Evolutionary conservation across 2,113 vertebrate species (phyloP).

Genomic region (Hyaena hyaena): DNA sequence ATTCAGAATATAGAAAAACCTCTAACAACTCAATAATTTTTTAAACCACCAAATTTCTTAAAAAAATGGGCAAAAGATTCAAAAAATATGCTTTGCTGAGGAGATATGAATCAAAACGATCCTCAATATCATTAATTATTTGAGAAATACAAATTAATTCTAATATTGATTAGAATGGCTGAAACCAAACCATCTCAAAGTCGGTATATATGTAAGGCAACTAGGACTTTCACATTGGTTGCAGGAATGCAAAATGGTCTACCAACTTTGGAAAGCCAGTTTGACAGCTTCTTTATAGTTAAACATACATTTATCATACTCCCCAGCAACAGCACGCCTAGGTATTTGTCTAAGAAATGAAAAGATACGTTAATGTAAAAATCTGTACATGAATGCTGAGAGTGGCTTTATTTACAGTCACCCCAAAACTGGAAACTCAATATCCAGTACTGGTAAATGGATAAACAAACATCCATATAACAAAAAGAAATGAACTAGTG

Average conservation of each 20-base stretch:
- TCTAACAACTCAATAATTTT: slow-evolving; percentile 8
- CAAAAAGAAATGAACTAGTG: not conserved
- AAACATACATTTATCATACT: not conserved
- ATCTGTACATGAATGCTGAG: not conserved
- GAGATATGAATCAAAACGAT: not conserved
- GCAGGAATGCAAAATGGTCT: not conserved
- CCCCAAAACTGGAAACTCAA: not conserved
- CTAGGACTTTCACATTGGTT: not conserved
- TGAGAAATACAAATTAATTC: slow-evolving; percentile 12
- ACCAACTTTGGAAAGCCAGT: not conserved
- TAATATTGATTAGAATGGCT: slow-evolving; percentile 20
- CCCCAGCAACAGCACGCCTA: not conserved
- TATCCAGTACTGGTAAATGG: not conserved
- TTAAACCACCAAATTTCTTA: not conserved
- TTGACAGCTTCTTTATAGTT: not conserved
- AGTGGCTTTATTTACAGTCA: not conserved
- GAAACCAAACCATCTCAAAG: slow-evolving; percentile 3
- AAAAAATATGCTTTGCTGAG: not conserved
- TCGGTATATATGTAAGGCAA: not conserved
- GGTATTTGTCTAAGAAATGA: not conserved
- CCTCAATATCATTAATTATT: not conserved
- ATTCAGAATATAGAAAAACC: not conserved
- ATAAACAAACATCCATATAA: not conserved
- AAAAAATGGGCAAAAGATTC: not conserved
- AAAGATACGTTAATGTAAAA: slow-evolving; percentile 9